Percentiles rank a stretch among this genome's conserved stretches.
Evolutionary conservation across 2,888 invertebrate genomes (phyloP).

Genomic region (Notodonta dromedarius): DNA sequence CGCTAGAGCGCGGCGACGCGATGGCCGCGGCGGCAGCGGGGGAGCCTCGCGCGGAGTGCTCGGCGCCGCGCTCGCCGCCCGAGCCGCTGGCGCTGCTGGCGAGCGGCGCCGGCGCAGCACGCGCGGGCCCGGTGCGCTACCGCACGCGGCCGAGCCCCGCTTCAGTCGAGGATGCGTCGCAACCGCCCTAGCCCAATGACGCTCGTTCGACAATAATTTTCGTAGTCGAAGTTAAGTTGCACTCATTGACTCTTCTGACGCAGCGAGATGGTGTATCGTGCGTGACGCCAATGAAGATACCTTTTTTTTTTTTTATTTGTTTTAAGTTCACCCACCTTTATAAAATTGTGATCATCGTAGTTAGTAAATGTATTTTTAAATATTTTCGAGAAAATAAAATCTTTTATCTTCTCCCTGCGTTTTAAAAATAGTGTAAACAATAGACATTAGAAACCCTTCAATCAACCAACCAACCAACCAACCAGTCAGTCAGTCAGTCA

Average conservation of each 20-base stretch:
- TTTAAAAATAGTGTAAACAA: too few species aligned
- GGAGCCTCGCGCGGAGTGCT: conserved; percentile 22
- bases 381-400: conserved; percentile 57
- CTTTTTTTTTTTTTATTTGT: conserved; percentile 34
- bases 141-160: conserved; percentile 51
- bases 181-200: conserved; percentile 23
- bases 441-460: too few species aligned
- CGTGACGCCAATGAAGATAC: conserved; percentile 25
- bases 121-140: conserved; percentile 49
- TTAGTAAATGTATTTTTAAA: conserved; percentile 68
- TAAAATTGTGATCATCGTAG: conserved; percentile 56
- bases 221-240: conserved; percentile 45
- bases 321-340: conserved; percentile 50
- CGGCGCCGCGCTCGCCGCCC: conserved; percentile 29
- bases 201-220: conserved; percentile 72
- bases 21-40: conserved; percentile 59
- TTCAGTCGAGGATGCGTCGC: conserved; percentile 30
- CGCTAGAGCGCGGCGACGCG: conserved; percentile 70
- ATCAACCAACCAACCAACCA: too few species aligned
- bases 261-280: conserved; percentile 10
- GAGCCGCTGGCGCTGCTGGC: conserved; percentile 40
- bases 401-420: conserved; percentile 34
- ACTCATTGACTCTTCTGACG: conserved; percentile 10
- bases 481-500: too few species aligned
- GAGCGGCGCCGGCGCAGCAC: conserved; percentile 19